phyloP scores from a whole-genome alignment of 2,888 invertebrate genomes.

The Drosophila emarginata region DNA sequence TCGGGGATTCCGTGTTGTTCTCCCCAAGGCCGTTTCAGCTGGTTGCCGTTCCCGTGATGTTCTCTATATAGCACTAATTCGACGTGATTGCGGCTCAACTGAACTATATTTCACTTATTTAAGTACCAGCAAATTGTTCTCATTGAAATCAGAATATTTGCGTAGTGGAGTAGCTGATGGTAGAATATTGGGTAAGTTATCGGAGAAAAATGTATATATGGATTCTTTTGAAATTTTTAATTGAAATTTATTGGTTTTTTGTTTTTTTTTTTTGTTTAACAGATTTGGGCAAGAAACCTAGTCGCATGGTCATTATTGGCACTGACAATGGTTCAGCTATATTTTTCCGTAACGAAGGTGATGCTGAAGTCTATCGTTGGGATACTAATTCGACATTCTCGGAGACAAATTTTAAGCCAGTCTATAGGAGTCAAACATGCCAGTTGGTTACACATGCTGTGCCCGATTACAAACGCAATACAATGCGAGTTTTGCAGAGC shows the following conservation, averaged over 20 bases:
- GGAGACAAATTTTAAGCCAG: conserved; percentile 83
- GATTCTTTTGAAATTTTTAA: too few relatives aligned
- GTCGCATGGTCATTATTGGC: conserved; percentile 85
- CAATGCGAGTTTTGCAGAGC: conserved; percentile 85
- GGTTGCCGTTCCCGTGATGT: conserved; percentile 85
- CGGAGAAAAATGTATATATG: too few relatives aligned
- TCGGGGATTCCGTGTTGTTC: conserved; percentile 86
- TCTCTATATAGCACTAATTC: conserved; percentile 86
- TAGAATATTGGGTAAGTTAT: conserved; percentile 81
- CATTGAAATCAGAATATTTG: conserved; percentile 86
- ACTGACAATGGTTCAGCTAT: conserved; percentile 86
- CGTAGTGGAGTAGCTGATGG: conserved; percentile 85
- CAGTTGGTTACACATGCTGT: conserved; percentile 85
- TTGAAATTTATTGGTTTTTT: neutral
- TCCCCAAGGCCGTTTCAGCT: conserved; percentile 84
- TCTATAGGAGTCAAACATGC: conserved; percentile 84
- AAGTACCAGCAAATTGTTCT: conserved; percentile 85
- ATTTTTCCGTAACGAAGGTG: conserved; percentile 85
- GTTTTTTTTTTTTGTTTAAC: neutral
- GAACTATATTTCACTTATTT: conserved; percentile 86
- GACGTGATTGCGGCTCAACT: conserved; percentile 84
- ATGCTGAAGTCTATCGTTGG: conserved; percentile 85
- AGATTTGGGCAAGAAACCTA: conserved; percentile 85
- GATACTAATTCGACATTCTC: conserved; percentile 83
- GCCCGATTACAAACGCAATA: conserved; percentile 84